Conservation (phyloP, 2,113 vertebrate species). For the Ranitomeya variabilis region DNA sequence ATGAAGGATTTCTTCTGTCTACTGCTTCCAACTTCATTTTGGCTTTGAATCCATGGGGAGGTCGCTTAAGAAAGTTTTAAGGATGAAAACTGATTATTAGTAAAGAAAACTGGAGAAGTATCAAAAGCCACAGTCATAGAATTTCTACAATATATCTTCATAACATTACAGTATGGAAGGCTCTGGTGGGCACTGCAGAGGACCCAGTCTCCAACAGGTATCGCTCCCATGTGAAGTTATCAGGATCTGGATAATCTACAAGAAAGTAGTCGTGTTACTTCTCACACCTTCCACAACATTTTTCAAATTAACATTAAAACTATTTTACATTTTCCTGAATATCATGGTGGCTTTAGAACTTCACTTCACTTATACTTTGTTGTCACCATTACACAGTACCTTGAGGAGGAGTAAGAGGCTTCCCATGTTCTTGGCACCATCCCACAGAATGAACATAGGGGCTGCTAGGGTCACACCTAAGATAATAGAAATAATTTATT, state of each 20-base stretch:
- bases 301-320: neutral
- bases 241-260: slow-evolving; percentile 90
- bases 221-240: slow-evolving; percentile 89
- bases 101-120: neutral
- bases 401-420: slow-evolving; percentile 94
- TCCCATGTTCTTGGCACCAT: slow-evolving; percentile 93
- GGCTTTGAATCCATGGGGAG: slow-evolving; percentile 85
- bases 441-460: slow-evolving; percentile 97
- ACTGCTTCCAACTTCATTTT: slow-evolving; percentile 96
- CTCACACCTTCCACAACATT: neutral
- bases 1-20: slow-evolving; percentile 88
- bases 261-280: neutral
- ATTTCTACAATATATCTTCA: neutral
- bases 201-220: slow-evolving; percentile 91
- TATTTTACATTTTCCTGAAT: neutral
- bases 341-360: neutral
- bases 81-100: neutral
- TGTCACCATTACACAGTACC: slow-evolving; percentile 68
- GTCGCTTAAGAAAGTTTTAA: slow-evolving; percentile 71
- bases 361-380: neutral
- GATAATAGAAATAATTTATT: slow-evolving; percentile 20
- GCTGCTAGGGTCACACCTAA: slow-evolving; percentile 94
- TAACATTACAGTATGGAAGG: slow-evolving; percentile 85
- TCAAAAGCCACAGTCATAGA: neutral
- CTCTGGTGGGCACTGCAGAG: slow-evolving; percentile 83